Evolutionary conservation across 2,888 invertebrate genomes (phyloP).

Genomic region (Coronaproctus castanopsis): DNA sequence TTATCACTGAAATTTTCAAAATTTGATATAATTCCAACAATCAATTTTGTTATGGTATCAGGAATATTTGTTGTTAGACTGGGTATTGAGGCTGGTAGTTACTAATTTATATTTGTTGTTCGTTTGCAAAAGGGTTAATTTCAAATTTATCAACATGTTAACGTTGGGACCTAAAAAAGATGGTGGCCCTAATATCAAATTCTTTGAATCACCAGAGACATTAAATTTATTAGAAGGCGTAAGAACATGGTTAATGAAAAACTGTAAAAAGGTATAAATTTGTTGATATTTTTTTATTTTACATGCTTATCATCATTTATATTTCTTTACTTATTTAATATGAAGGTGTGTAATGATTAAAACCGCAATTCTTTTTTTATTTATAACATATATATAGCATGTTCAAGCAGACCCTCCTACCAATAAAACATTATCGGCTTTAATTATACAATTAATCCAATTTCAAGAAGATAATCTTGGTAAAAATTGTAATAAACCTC

Average conservation of each 20-base stretch:
- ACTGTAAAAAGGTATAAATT: constrained; percentile 86
- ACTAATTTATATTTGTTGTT: too few species aligned
- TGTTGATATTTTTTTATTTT: not conserved
- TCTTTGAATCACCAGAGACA: constrained; percentile 80
- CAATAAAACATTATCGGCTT: constrained; percentile 67
- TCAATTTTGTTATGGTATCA: too few species aligned
- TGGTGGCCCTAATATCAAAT: constrained; percentile 83
- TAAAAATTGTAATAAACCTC: constrained; percentile 73
- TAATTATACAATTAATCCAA: constrained; percentile 74
- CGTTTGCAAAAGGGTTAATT: too few species aligned
- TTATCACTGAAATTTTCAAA: too few species aligned
- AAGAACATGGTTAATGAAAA: constrained; percentile 85
- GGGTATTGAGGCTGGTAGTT: too few species aligned
- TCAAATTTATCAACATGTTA: too few species aligned
- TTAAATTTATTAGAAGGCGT: constrained; percentile 75
- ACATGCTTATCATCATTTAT: not conserved
- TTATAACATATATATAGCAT: constrained; percentile 38
- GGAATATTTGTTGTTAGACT: too few species aligned
- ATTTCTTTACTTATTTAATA: not conserved
- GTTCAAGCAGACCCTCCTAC: constrained; percentile 85
- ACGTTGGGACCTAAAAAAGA: constrained; percentile 74
- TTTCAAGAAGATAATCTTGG: constrained; percentile 93
- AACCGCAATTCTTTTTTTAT: too few species aligned
- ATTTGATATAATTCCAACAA: too few species aligned
- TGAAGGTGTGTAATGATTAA: not conserved